Conservation (phyloP, 2,888 invertebrate genomes). For the Rugalucina vietnamica region DNA sequence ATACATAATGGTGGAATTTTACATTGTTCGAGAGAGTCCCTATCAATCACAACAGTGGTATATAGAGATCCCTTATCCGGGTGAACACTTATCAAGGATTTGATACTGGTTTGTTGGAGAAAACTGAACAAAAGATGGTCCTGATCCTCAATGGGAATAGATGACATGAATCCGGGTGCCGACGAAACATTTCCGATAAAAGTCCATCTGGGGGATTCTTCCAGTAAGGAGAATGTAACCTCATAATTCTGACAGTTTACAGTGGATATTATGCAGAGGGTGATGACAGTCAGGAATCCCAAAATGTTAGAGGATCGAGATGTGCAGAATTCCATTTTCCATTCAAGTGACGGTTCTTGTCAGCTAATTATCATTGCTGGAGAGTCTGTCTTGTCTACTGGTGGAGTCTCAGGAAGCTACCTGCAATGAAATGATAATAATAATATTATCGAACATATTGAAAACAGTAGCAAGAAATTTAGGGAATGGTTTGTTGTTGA, state of each 20-base stretch:
- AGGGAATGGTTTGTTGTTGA: too few relatives aligned
- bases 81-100: slow-evolving; percentile 59
- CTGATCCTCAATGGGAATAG: slow-evolving; percentile 43
- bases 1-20: slow-evolving; percentile 60
- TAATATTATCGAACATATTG: too few relatives aligned
- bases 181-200: slow-evolving; percentile 59
- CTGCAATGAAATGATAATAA: too few relatives aligned
- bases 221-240: slow-evolving; percentile 41
- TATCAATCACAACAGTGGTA: slow-evolving; percentile 62
- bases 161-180: slow-evolving; percentile 49
- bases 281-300: neutral
- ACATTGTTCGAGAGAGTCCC: slow-evolving; percentile 61
- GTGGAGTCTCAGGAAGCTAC: too few relatives aligned
- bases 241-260: slow-evolving; percentile 45
- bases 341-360: neutral
- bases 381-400: neutral
- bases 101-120: slow-evolving; percentile 55
- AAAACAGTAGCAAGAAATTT: too few relatives aligned
- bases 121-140: slow-evolving; percentile 50
- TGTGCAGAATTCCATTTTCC: neutral
- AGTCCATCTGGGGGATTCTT: slow-evolving; percentile 44
- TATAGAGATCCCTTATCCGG: slow-evolving; percentile 60
- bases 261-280: slow-evolving; percentile 18
- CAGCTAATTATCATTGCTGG: neutral
- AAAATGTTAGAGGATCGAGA: neutral